Conservation (phyloP, 2,888 invertebrate species). For the Tolmerus cingulatus region DNA sequence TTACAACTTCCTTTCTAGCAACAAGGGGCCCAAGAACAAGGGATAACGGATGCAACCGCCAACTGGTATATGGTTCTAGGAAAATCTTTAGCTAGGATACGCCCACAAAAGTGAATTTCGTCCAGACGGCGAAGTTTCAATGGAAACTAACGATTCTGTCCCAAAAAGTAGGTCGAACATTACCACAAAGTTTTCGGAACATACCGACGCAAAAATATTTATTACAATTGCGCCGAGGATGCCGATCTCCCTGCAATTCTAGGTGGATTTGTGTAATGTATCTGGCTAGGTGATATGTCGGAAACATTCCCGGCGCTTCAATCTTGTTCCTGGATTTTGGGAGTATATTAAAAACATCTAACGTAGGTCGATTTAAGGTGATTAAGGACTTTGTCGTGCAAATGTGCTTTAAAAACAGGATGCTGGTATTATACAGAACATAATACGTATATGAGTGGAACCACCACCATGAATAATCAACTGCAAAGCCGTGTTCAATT, state of each 20-base stretch:
- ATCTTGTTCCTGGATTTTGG: background rate
- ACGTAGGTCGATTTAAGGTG: background rate
- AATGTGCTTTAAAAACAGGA: background rate
- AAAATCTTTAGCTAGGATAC: background rate
- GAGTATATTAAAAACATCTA: background rate
- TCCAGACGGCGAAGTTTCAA: background rate
- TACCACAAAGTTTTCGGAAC: background rate
- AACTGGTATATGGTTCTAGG: background rate
- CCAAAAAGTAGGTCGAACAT: background rate
- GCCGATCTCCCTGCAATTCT: background rate
- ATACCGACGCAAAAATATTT: background rate
- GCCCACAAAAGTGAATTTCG: background rate
- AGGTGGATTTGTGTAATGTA: background rate
- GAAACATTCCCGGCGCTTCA: background rate
- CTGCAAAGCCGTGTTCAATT: background rate
- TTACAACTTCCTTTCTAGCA: background rate
- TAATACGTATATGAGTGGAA: background rate
- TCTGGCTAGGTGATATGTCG: background rate
- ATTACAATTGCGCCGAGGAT: background rate
- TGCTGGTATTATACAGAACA: background rate
- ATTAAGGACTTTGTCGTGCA: background rate
- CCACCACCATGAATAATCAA: background rate
- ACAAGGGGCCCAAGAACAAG: background rate
- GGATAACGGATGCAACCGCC: background rate
- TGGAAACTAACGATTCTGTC: background rate